phyloP scores from a whole-genome alignment of 2,888 invertebrate species.

The Koerneria pararmatus region DNA sequence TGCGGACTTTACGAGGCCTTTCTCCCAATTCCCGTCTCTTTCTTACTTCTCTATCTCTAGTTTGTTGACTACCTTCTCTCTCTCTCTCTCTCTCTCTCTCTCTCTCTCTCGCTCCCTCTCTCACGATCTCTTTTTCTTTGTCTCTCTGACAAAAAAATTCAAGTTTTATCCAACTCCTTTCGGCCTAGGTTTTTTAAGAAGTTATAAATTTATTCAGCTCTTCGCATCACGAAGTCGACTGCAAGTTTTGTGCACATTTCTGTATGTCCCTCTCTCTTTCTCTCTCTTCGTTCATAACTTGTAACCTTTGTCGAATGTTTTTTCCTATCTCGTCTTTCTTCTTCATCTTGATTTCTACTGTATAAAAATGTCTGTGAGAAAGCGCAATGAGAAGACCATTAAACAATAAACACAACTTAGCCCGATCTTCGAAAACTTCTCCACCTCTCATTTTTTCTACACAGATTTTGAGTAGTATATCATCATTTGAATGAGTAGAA shows the following conservation, averaged over 20 bases:
- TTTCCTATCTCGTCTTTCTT: too few relatives aligned
- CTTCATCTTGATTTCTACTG: too few relatives aligned
- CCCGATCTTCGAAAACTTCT: too few relatives aligned
- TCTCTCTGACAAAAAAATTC: conserved; percentile 7
- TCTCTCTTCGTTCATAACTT: background rate
- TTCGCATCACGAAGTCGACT: background rate
- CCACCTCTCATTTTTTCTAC: too few relatives aligned
- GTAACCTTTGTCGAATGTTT: too few relatives aligned
- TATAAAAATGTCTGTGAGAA: too few relatives aligned
- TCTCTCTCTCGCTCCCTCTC: background rate
- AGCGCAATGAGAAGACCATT: too few relatives aligned
- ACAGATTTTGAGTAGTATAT: too few relatives aligned
- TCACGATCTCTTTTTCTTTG: conserved; percentile 4
- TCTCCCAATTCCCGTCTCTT: background rate
- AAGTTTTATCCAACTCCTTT: conserved; percentile 3
- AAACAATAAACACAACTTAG: too few relatives aligned
- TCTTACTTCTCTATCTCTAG: background rate
- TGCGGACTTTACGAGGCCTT: too few relatives aligned
- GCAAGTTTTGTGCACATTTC: conserved; percentile 13
- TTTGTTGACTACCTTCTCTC: background rate
- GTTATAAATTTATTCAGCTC: conserved; percentile 10
- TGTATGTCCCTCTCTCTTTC: background rate
- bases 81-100: conserved; percentile 3
- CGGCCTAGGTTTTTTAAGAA: conserved; percentile 13
- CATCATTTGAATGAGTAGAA: too few relatives aligned